Evolutionary conservation across 2,113 vertebrate species (phyloP).

Genomic region (Colaptes auratus): DNA sequence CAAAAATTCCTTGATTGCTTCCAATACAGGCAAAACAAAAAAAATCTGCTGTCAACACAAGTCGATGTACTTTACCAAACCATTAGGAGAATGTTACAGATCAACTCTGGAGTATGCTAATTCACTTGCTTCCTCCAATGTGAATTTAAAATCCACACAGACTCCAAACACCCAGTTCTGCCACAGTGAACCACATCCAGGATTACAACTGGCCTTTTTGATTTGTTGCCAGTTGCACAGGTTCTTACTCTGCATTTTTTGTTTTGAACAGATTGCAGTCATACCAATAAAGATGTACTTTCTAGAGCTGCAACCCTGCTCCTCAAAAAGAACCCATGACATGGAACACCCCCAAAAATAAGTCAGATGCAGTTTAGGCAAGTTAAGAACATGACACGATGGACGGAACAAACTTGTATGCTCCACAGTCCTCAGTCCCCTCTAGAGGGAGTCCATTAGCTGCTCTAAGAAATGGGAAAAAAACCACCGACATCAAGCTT

Average conservation of each 20-base stretch:
- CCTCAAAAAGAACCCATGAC: not conserved
- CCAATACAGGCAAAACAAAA: not conserved
- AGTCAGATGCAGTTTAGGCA: not conserved
- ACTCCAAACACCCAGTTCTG: not conserved
- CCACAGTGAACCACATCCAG: not conserved
- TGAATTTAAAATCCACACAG: not conserved
- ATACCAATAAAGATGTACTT: not conserved
- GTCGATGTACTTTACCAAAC: not conserved
- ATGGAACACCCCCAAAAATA: not conserved
- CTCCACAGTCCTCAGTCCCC: not conserved
- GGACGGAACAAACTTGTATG: not conserved
- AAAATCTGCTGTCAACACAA: not conserved
- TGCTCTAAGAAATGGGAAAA: not conserved
- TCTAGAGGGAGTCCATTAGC: slow-evolving; percentile 51
- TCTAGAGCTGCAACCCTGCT: not conserved
- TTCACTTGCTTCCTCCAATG: not conserved
- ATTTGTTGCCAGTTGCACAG: not conserved
- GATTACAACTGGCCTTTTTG: not conserved
- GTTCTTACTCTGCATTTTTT: not conserved
- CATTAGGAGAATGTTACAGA: not conserved
- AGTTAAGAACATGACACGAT: not conserved
- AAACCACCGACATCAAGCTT: too few species aligned
- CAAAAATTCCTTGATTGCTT: not conserved
- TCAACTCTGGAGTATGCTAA: not conserved
- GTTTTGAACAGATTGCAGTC: not conserved